These are phyloP conservation scores for Tympanoctomys barrerae DNA, from an alignment of 2,797 vertebrate genomes.

Conservation along the genomic window DNA sequence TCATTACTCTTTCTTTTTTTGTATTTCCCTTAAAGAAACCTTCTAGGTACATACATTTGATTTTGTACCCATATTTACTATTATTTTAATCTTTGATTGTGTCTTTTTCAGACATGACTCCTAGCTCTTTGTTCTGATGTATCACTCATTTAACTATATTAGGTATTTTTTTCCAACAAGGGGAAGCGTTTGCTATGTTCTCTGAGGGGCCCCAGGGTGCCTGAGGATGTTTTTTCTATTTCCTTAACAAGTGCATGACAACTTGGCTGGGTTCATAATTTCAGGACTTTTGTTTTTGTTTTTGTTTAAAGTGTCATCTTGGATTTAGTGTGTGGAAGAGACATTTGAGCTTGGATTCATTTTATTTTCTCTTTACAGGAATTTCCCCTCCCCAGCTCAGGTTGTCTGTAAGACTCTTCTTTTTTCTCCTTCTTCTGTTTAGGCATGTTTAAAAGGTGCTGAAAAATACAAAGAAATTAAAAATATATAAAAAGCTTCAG, in stretches of 20 bases:
- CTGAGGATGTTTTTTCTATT: conserved; percentile 31
- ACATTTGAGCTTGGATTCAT: conserved; percentile 9
- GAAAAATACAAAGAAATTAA: not conserved
- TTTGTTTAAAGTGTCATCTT: conserved; percentile 53
- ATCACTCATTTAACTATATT: not conserved
- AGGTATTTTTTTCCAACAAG: not conserved
- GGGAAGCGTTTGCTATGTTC: conserved; percentile 5
- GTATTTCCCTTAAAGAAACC: not conserved
- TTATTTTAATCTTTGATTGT: conserved; percentile 14
- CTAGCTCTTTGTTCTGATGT: not conserved
- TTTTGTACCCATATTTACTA: not conserved
- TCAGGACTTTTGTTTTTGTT: conserved; percentile 25
- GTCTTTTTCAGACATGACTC: not conserved
- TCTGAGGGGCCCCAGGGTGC: not conserved
- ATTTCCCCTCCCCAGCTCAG: not conserved
- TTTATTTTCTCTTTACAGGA: conserved; percentile 52
- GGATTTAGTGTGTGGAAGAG: not conserved
- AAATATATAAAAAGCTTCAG: not conserved
- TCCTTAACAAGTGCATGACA: conserved; percentile 50
- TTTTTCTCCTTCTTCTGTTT: conserved; percentile 8
- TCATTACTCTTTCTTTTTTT: not conserved
- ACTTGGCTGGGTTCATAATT: conserved; percentile 25
- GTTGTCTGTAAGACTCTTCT: not conserved
- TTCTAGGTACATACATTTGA: not conserved
- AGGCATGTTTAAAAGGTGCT: conserved; percentile 17